Evolutionary conservation across 2,888 invertebrate genomes (phyloP).

Genomic region (Chrysomela aeneicollis): DNA sequence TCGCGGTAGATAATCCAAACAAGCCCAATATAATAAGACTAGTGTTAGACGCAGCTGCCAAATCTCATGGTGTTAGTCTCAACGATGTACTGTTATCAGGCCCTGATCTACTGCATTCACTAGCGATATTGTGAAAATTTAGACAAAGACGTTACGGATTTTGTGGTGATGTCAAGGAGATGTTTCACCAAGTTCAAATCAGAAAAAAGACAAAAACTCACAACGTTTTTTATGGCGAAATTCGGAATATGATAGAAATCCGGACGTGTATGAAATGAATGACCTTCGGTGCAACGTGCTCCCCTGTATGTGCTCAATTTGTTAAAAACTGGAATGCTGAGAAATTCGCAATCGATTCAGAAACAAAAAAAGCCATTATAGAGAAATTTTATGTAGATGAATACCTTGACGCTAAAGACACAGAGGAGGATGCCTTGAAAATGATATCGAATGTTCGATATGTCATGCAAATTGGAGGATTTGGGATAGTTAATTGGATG

Average conservation of each 20-base stretch:
- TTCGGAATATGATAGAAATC: neutral
- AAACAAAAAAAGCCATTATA: neutral
- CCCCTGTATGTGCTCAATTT: too few relatives aligned
- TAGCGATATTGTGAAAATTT: conserved; percentile 6
- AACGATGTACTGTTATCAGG: neutral
- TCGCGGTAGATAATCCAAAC: conserved; percentile 2
- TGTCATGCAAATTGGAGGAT: neutral
- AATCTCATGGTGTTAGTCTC: too few relatives aligned
- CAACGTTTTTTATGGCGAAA: neutral
- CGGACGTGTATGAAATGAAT: conserved; percentile 9
- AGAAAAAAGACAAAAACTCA: neutral
- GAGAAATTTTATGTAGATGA: conserved; percentile 14
- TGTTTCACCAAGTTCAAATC: conserved; percentile 16
- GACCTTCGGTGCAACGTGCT: conserved; percentile 5
- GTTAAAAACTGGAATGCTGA: conserved; percentile 9
- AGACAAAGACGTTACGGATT: neutral
- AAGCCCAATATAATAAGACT: neutral
- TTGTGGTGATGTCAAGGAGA: neutral
- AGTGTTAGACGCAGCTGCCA: too few relatives aligned
- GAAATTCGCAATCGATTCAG: neutral
- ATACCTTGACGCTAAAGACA: conserved; percentile 9
- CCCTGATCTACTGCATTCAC: conserved; percentile 9
- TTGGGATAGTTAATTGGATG: conserved; percentile 3
- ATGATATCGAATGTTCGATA: neutral
- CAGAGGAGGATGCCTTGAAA: conserved; percentile 3